phyloP scores from a whole-genome alignment of 2,888 invertebrate species.

The Drosophila koepferae region DNA sequence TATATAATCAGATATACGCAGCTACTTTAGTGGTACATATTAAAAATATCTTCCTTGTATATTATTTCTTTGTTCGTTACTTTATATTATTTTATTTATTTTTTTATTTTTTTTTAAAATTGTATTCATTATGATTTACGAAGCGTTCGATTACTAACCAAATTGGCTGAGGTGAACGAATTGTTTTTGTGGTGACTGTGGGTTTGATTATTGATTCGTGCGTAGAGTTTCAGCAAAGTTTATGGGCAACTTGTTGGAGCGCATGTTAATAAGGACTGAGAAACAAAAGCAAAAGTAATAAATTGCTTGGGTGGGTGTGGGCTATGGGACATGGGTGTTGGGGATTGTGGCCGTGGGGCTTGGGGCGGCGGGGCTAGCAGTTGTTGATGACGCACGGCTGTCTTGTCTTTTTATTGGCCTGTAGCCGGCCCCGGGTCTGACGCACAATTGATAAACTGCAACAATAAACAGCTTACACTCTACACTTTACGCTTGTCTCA shows the following conservation, averaged over 20 bases:
- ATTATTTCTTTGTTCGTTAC: neutral
- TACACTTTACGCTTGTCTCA: constrained; percentile 3
- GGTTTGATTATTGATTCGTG: constrained; percentile 51
- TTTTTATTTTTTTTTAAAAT: neutral
- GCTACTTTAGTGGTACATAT: neutral
- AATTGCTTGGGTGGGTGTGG: constrained; percentile 33
- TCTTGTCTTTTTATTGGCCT: constrained; percentile 19
- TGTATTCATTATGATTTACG: neutral
- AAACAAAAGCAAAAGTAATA: constrained; percentile 52
- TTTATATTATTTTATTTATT: neutral
- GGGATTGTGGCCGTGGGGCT: constrained; percentile 2
- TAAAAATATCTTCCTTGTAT: neutral
- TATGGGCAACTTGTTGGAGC: constrained; percentile 60
- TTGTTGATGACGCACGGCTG: constrained; percentile 59
- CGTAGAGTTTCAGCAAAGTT: constrained; percentile 51
- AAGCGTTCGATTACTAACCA: neutral
- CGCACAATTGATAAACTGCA: constrained; percentile 70
- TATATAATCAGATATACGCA: neutral
- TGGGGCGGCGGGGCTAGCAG: neutral
- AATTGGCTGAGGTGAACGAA: constrained; percentile 2
- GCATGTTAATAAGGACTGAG: constrained; percentile 49
- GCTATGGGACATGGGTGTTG: neutral
- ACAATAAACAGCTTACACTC: constrained; percentile 43
- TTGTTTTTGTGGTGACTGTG: constrained; percentile 39
- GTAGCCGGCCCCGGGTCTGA: constrained; percentile 38